Evolutionary conservation across 2,113 vertebrate species (phyloP).

Genomic region (Setophaga coronata): DNA sequence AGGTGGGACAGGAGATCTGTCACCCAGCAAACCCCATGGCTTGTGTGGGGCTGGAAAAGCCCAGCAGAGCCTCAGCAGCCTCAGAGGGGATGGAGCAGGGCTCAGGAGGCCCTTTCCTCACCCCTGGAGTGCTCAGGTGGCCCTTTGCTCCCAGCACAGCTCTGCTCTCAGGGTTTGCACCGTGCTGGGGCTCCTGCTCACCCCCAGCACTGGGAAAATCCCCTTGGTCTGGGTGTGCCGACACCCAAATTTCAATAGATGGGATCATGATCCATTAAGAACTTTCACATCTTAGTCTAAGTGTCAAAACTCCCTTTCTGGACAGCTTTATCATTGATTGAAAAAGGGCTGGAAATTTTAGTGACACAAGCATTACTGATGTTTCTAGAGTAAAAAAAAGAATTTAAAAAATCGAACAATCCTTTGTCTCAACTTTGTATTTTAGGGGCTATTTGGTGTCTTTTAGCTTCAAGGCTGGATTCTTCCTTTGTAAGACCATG

Average conservation of each 20-base stretch:
- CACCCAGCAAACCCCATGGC: accelerated
- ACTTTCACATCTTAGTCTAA: background rate
- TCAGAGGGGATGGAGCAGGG: background rate
- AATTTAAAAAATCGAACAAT: accelerated
- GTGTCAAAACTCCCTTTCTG: background rate
- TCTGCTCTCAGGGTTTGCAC: background rate
- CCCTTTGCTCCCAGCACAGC: background rate
- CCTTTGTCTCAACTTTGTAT: background rate
- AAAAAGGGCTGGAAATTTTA: background rate
- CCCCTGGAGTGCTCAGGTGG: background rate
- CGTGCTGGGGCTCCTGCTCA: background rate
- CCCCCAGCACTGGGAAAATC: background rate
- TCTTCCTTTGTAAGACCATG: background rate
- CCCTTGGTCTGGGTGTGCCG: no score
- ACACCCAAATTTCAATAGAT: accelerated
- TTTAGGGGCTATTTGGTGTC: background rate
- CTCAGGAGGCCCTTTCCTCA: background rate
- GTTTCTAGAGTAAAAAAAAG: background rate
- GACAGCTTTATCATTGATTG: background rate
- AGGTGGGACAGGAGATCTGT: background rate
- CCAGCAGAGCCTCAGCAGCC: background rate
- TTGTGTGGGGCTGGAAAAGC: background rate
- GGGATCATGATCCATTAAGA: accelerated
- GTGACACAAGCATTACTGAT: background rate
- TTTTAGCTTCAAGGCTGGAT: background rate